These are phyloP conservation scores for Linyphia triangularis DNA, from an alignment of 2,888 invertebrate species.

Conservation along the genomic window DNA sequence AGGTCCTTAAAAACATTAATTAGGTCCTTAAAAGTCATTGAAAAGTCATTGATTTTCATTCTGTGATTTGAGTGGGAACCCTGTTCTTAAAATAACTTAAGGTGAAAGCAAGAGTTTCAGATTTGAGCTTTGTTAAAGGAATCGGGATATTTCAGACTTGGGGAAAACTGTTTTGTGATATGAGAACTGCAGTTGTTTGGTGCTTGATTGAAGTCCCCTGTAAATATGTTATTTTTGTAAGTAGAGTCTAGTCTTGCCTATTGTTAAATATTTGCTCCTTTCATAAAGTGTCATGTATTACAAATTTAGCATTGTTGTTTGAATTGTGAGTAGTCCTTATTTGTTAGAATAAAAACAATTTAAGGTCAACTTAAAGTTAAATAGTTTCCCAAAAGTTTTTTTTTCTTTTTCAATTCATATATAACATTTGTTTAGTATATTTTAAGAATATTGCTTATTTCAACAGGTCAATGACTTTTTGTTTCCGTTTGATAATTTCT, in stretches of 20 bases:
- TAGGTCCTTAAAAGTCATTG: neutral
- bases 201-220: conserved; percentile 39
- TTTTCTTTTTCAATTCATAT: too few species aligned
- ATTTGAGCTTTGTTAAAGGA: neutral
- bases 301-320: too few species aligned
- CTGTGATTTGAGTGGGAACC: neutral
- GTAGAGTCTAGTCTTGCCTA: neutral
- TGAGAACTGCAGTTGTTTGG: conserved; percentile 38
- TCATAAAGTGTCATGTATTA: neutral
- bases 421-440: too few species aligned
- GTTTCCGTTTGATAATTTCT: too few species aligned
- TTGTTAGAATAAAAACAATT: too few species aligned
- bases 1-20: too few species aligned
- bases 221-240: conserved; percentile 31
- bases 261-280: neutral
- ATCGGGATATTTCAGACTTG: neutral
- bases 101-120: neutral
- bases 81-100: too few species aligned
- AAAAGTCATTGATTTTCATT: neutral
- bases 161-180: conserved; percentile 51
- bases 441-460: too few species aligned
- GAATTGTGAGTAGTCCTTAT: too few species aligned
- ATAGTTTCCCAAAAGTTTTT: too few species aligned
- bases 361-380: too few species aligned
- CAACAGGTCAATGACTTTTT: too few species aligned